These are phyloP conservation scores for Bicyclus anynana DNA, from an alignment of 1,140 invertebrate species.

Conservation along the genomic window DNA sequence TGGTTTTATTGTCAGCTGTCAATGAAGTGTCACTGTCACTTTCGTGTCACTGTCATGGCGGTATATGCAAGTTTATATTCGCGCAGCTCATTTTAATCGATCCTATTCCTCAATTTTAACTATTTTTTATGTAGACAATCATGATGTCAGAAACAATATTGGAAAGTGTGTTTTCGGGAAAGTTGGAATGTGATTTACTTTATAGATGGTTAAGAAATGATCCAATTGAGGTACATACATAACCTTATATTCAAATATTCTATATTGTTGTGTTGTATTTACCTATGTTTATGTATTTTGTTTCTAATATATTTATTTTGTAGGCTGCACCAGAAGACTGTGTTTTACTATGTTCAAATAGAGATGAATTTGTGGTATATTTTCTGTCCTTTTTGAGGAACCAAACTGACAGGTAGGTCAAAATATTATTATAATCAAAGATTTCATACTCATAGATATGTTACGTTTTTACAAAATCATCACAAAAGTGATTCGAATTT, in stretches of 20 bases:
- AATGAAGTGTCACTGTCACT: not conserved
- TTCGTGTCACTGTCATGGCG: conserved; percentile 19
- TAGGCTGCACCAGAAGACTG: conserved; percentile 57
- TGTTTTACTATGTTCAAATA: conserved; percentile 55
- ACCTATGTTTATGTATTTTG: conserved; percentile 12
- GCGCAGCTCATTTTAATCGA: conserved; percentile 35
- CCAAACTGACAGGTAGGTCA: conserved; percentile 57
- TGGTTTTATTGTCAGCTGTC: conserved; percentile 13
- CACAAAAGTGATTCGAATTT: too few relatives aligned
- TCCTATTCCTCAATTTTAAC: conserved; percentile 32
- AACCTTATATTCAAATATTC: conserved; percentile 40
- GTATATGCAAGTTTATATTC: conserved; percentile 33
- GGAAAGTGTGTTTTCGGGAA: conserved; percentile 56
- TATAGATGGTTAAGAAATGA: conserved; percentile 60
- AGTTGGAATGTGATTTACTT: conserved; percentile 47
- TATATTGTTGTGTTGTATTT: not conserved
- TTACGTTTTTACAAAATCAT: too few relatives aligned
- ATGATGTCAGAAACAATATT: conserved; percentile 65
- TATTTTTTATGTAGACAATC: conserved; percentile 39
- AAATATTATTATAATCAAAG: not conserved
- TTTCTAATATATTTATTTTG: conserved; percentile 35
- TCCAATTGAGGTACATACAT: conserved; percentile 57
- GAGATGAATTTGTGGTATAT: conserved; percentile 58
- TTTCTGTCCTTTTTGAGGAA: conserved; percentile 61
- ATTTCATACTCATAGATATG: too few relatives aligned